Evolutionary conservation across 2,797 vertebrate species (phyloP).

Genomic region (Trematomus bernacchii): DNA sequence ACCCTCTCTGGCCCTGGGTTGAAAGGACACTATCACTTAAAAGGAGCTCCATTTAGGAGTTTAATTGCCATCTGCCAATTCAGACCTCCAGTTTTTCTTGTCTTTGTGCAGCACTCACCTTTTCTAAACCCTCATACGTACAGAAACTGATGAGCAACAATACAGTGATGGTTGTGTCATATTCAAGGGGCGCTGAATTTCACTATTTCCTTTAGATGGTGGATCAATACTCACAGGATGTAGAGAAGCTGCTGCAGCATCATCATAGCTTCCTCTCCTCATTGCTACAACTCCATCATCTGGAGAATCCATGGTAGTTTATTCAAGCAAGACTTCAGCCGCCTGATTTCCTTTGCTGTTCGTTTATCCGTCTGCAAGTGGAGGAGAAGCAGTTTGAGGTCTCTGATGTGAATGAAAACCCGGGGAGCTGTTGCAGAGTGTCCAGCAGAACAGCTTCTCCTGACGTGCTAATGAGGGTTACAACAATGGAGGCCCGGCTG

Average conservation of each 20-base stretch:
- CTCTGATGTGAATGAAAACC: constrained; percentile 22
- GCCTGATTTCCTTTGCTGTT: not conserved
- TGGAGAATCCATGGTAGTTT: constrained; percentile 58
- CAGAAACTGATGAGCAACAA: not conserved
- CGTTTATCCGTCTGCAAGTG: not conserved
- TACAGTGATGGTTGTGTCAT: not conserved
- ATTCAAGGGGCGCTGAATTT: not conserved
- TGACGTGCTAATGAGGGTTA: constrained; percentile 79
- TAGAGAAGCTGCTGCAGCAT: constrained; percentile 64
- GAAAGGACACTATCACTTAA: not conserved
- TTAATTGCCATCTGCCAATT: not conserved
- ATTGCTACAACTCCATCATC: constrained; percentile 40
- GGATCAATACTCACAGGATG: constrained; percentile 79
- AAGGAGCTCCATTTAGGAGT: not conserved
- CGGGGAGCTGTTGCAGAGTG: constrained; percentile 25
- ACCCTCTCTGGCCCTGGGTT: not conserved
- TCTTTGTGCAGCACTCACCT: not conserved
- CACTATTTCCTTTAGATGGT: not conserved
- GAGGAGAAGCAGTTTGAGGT: constrained; percentile 17
- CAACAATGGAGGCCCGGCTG: constrained; percentile 73
- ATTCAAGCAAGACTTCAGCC: not conserved
- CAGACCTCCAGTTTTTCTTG: not conserved
- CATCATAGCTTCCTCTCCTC: constrained; percentile 84
- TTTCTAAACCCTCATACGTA: not conserved
- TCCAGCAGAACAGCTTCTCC: constrained; percentile 48